A percentile compares a stretch with the other conserved stretches of the same genome.
phyloP scores from a whole-genome alignment of 2,888 invertebrate genomes.

The Steromphala cineraria region DNA sequence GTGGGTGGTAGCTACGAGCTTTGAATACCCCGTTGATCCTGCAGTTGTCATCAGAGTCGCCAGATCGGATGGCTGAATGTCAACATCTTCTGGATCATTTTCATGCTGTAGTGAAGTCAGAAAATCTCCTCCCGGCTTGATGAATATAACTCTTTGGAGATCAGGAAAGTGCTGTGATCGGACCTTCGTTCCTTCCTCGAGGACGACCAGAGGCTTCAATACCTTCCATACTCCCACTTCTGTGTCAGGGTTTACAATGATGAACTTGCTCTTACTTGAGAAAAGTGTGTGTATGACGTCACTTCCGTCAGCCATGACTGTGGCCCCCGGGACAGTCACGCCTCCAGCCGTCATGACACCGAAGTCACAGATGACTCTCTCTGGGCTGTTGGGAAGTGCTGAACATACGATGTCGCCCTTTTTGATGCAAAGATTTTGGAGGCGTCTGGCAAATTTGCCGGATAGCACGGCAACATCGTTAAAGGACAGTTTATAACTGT shows the following conservation, averaged over 20 bases:
- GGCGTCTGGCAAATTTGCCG: not conserved
- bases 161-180: not conserved
- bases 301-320: slow-evolving; percentile 4
- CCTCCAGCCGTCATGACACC: not conserved
- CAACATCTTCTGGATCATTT: too few relatives aligned
- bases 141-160: not conserved
- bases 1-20: not conserved
- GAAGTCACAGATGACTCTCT: not conserved
- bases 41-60: not conserved
- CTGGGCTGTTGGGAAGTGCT: not conserved
- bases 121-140: not conserved
- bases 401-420: slow-evolving; percentile 11
- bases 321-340: not conserved
- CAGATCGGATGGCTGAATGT: not conserved
- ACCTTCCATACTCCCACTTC: not conserved
- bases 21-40: not conserved
- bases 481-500: not conserved
- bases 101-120: not conserved
- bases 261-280: not conserved
- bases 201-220: not conserved
- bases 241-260: not conserved
- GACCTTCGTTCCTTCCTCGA: not conserved
- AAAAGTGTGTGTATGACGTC: not conserved
- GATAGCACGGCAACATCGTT: not conserved
- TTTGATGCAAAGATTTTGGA: not conserved